phyloP scores from a whole-genome alignment of 2,797 vertebrate genomes.

The Channallabes apus region DNA sequence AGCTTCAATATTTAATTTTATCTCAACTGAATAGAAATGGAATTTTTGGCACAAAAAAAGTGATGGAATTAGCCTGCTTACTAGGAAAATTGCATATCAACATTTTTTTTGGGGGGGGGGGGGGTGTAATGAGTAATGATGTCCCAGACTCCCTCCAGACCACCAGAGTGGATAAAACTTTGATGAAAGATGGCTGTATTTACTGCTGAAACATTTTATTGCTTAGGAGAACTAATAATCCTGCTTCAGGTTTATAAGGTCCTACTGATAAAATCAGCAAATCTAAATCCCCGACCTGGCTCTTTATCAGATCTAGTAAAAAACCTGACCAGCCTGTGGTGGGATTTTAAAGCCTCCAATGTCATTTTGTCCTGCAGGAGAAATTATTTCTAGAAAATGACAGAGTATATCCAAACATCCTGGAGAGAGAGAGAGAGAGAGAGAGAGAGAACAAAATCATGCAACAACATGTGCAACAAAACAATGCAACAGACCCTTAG shows the following conservation, averaged over 20 bases:
- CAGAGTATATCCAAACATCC: neutral
- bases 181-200: neutral
- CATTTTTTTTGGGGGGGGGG: too few relatives aligned
- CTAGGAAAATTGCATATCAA: neutral
- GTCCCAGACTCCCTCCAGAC: neutral
- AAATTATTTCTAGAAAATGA: slow-evolving; percentile 12
- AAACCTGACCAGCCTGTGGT: neutral
- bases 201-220: slow-evolving; percentile 17
- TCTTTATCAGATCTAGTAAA: slow-evolving; percentile 22
- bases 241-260: slow-evolving; percentile 5
- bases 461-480: neutral
- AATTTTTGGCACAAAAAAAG: neutral
- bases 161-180: neutral
- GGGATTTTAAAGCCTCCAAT: slow-evolving; percentile 14
- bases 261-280: neutral
- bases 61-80: neutral
- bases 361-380: slow-evolving; percentile 5
- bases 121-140: too few relatives aligned
- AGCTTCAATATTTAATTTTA: neutral
- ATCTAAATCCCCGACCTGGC: neutral
- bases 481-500: neutral
- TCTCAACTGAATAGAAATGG: neutral
- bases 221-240: neutral
- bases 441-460: too few relatives aligned
- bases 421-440: neutral